A percentile compares a stretch with the other conserved stretches of the same genome.
These are phyloP conservation scores for Borostomias antarcticus DNA, from an alignment of 2,797 vertebrate genomes.

Conservation along the genomic window DNA sequence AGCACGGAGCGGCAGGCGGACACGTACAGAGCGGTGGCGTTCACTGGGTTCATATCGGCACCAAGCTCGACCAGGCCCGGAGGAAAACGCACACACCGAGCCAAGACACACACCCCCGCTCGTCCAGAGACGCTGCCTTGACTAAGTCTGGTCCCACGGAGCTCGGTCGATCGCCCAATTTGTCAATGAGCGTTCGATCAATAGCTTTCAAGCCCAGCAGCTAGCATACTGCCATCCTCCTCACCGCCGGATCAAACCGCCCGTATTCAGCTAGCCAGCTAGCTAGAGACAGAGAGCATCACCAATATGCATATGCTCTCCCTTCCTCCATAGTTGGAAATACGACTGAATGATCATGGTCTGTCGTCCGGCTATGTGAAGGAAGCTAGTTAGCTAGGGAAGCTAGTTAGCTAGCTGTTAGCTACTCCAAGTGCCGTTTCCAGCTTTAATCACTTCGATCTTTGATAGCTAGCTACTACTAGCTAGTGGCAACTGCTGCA, in stretches of 20 bases:
- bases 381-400: background rate
- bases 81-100: constrained; percentile 42
- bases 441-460: constrained; percentile 46
- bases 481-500: constrained; percentile 44
- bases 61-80: constrained; percentile 61
- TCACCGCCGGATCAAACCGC: background rate
- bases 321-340: constrained; percentile 25
- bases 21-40: constrained; percentile 93
- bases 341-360: constrained; percentile 23
- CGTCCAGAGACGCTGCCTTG: constrained; percentile 12
- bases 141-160: constrained; percentile 6
- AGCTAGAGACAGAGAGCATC: background rate
- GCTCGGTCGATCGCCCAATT: constrained; percentile 35
- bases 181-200: constrained; percentile 37
- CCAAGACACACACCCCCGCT: constrained; percentile 4
- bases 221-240: constrained; percentile 14
- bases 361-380: background rate
- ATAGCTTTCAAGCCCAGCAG: constrained; percentile 37
- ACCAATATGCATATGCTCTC: background rate
- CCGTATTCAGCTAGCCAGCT: background rate
- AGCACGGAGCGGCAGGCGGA: constrained; percentile 94
- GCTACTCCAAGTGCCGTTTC: background rate
- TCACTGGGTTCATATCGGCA: constrained; percentile 94
- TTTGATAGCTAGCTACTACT: constrained; percentile 52
- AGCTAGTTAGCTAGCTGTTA: background rate